A percentile compares a stretch with the other conserved stretches of the same genome.
Conservation (phyloP, 2,888 invertebrate species). For the Campoplex capitator region DNA sequence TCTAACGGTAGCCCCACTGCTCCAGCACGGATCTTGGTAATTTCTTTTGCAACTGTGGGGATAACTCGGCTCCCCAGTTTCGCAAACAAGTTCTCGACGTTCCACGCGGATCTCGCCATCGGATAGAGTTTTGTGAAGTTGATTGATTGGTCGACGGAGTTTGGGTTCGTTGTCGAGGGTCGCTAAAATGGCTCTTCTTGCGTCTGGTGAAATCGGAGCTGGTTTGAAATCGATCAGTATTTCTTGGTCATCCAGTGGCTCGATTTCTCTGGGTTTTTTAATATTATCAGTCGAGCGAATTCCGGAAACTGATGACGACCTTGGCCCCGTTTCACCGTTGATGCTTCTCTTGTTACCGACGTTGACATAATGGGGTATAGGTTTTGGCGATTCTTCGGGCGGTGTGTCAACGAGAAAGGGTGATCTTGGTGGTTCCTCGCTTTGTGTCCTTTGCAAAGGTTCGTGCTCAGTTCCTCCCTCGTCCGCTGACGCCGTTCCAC, state of each 20-base stretch:
- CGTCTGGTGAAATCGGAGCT: constrained; percentile 88
- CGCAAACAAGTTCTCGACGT: constrained; percentile 83
- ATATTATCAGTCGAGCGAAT: constrained; percentile 20
- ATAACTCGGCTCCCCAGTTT: constrained; percentile 84
- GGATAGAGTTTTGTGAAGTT: constrained; percentile 91
- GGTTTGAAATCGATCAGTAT: constrained; percentile 96
- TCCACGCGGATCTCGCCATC: constrained; percentile 91
- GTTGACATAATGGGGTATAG: constrained; percentile 20
- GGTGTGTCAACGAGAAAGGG: constrained; percentile 88
- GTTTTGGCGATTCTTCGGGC: constrained; percentile 80
- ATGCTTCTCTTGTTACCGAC: constrained; percentile 70
- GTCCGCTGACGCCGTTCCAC: constrained; percentile 57
- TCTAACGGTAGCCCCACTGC: constrained; percentile 73
- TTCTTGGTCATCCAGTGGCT: constrained; percentile 88
- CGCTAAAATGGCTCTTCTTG: constrained; percentile 81
- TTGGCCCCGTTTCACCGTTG: constrained; percentile 76
- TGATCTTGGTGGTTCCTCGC: constrained; percentile 93
- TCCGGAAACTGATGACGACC: constrained; percentile 10
- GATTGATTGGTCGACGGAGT: constrained; percentile 84
- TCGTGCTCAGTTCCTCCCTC: constrained; percentile 88
- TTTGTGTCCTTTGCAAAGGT: constrained; percentile 92
- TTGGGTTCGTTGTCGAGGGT: constrained; percentile 80
- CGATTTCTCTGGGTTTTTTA: constrained; percentile 44
- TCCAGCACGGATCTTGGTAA: constrained; percentile 82
- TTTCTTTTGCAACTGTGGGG: constrained; percentile 83